Percentiles rank a stretch among this genome's conserved stretches.
phyloP scores from a whole-genome alignment of 1,140 invertebrate species.

The Lysiphlebus fabarum region DNA sequence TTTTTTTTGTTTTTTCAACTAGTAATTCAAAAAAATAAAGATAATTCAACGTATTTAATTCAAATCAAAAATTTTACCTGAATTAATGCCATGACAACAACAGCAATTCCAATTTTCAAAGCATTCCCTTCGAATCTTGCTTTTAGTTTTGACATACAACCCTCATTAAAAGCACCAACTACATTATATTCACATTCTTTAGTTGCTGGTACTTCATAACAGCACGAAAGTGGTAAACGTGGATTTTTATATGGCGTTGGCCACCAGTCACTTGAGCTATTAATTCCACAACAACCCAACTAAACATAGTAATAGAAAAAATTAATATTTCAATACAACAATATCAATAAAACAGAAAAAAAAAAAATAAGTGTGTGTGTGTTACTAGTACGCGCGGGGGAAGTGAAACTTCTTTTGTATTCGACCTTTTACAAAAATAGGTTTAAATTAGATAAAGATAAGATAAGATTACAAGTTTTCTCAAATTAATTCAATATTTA shows the following conservation, averaged over 20 bases:
- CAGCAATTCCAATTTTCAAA: constrained; percentile 70
- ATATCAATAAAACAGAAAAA: constrained; percentile 1
- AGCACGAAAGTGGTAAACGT: constrained; percentile 67
- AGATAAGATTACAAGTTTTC: too few species aligned
- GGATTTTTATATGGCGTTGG: constrained; percentile 46
- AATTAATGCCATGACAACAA: constrained; percentile 72
- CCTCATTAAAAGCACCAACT: constrained; percentile 52
- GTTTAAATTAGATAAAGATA: too few species aligned
- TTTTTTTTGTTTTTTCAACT: too few species aligned
- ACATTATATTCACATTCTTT: constrained; percentile 57
- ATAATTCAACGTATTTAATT: background rate
- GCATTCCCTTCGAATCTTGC: constrained; percentile 66
- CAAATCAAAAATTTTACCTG: constrained; percentile 58
- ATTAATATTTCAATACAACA: too few species aligned
- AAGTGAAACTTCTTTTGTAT: too few species aligned
- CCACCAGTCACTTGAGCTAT: constrained; percentile 65
- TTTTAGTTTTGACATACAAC: constrained; percentile 67
- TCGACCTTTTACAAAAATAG: too few species aligned
- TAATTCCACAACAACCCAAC: constrained; percentile 78
- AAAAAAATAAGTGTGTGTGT: too few species aligned
- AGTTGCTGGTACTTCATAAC: constrained; percentile 56
- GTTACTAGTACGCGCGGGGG: too few species aligned
- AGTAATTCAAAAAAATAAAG: too few species aligned
- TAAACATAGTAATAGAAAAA: too few species aligned
- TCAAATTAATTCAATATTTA: too few species aligned